Evolutionary conservation across 2,113 vertebrate species (phyloP).

Genomic region (Corythaixoides concolor): DNA sequence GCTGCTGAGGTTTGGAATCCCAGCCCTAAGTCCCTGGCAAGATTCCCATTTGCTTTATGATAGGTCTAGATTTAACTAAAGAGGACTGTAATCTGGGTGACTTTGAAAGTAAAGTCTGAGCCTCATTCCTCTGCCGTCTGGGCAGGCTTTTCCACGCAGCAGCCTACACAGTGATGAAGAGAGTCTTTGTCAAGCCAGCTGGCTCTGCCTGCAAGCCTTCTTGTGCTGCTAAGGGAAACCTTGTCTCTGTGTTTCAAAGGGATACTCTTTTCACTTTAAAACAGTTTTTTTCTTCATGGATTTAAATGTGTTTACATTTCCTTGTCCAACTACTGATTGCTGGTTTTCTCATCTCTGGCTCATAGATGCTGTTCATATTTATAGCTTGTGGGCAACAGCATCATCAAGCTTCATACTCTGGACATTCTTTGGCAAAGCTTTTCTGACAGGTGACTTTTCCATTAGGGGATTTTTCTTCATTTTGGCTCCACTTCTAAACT

Average conservation of each 20-base stretch:
- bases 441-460: slow-evolving; percentile 4
- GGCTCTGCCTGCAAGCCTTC: background rate
- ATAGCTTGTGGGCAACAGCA: background rate
- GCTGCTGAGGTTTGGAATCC: background rate
- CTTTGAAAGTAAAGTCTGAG: background rate
- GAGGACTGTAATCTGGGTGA: background rate
- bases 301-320: slow-evolving; percentile 18
- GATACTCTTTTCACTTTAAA: slow-evolving; percentile 1
- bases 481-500: background rate
- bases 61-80: background rate
- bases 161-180: background rate
- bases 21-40: background rate
- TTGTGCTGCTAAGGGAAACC: background rate
- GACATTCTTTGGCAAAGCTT: background rate
- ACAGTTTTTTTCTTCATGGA: background rate
- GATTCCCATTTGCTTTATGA: background rate
- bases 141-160: background rate
- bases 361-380: background rate
- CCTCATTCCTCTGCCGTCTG: background rate
- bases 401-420: background rate
- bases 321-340: background rate
- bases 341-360: slow-evolving; percentile 7
- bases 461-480: background rate
- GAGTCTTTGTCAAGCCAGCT: background rate
- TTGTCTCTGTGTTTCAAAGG: background rate